These are phyloP conservation scores for Oxytorus armatus DNA, from an alignment of 2,888 invertebrate species.

Conservation along the genomic window DNA sequence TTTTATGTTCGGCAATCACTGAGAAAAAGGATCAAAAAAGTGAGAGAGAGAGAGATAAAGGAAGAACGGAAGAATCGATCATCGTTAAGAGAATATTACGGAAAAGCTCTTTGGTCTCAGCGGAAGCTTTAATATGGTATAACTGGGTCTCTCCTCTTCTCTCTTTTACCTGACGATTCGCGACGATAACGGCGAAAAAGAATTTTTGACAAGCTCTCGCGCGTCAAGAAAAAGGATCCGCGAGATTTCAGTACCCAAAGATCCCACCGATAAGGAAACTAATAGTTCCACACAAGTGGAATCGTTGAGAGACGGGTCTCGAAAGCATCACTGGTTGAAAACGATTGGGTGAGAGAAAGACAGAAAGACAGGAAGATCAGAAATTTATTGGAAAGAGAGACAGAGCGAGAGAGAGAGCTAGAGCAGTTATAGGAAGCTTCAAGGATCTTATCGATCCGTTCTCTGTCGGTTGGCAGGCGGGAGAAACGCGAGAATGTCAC, in stretches of 20 bases:
- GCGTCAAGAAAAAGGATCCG: not conserved
- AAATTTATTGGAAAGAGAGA: not conserved
- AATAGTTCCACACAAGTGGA: constrained; percentile 28
- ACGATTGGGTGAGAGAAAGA: constrained; percentile 2
- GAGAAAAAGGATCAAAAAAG: not conserved
- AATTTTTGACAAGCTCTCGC: not conserved
- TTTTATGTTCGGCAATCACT: constrained; percentile 42
- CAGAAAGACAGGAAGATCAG: too few relatives aligned
- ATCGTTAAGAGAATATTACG: constrained; percentile 46
- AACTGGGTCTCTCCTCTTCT: not conserved
- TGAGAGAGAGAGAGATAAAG: not conserved
- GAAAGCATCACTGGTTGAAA: constrained; percentile 16
- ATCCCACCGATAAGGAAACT: constrained; percentile 28
- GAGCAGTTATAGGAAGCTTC: constrained; percentile 50
- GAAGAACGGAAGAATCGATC: constrained; percentile 30
- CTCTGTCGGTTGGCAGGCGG: constrained; percentile 43
- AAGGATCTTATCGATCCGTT: constrained; percentile 61
- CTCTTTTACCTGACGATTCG: constrained; percentile 2
- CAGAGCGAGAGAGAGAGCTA: not conserved
- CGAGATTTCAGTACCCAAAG: constrained; percentile 26
- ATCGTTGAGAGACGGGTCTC: constrained; percentile 12
- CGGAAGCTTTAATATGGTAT: constrained; percentile 31
- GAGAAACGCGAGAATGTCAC: constrained; percentile 58
- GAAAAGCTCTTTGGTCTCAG: constrained; percentile 10
- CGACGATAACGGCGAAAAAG: constrained; percentile 9